Percentiles rank a stretch among this genome's conserved stretches.
Conservation (phyloP, 2,113 vertebrate genomes). For the Parotia lawesii region DNA sequence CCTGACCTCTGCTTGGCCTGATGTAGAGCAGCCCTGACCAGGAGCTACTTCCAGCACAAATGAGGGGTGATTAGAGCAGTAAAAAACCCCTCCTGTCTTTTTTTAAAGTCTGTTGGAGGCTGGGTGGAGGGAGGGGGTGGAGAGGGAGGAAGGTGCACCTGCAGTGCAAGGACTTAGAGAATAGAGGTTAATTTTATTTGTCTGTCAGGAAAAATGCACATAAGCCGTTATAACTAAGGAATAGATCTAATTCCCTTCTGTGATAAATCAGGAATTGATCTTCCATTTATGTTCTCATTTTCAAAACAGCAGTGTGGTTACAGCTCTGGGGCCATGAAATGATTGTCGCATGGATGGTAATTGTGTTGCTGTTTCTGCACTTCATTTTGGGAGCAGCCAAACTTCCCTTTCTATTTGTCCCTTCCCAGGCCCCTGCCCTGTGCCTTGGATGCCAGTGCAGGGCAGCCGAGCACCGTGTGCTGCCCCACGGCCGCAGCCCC, state of each 20-base stretch:
- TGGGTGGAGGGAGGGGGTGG: too few species aligned
- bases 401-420: background rate
- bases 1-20: background rate
- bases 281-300: slow-evolving; percentile 19
- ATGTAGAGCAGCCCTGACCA: background rate
- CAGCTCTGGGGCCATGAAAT: background rate
- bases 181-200: background rate
- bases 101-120: background rate
- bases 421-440: background rate
- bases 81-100: background rate
- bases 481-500: background rate
- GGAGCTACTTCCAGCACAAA: background rate
- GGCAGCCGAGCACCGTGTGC: background rate
- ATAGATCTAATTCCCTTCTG: slow-evolving; percentile 3
- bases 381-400: background rate
- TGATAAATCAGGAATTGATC: slow-evolving; percentile 47
- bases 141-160: background rate
- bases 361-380: background rate
- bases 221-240: slow-evolving; percentile 40
- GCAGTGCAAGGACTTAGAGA: background rate
- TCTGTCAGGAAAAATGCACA: slow-evolving; percentile 42
- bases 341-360: background rate
- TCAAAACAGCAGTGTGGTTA: background rate
- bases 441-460: background rate
- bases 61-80: background rate